phyloP scores from a whole-genome alignment of 2,888 invertebrate genomes.

The Strigamia transsilvanica region DNA sequence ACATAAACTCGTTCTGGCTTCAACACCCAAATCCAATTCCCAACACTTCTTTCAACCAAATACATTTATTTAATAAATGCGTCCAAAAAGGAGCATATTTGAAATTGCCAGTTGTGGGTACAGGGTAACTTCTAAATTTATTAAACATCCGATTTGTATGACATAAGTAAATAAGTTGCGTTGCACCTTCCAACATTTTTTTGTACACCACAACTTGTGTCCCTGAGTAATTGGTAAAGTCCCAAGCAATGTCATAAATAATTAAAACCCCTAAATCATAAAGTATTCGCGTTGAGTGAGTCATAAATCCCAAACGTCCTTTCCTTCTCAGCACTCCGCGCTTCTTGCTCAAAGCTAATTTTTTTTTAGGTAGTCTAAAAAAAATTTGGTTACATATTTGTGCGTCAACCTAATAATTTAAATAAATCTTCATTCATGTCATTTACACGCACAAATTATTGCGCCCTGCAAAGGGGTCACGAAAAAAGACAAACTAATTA shows the following conservation, averaged over 20 bases:
- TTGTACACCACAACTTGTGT: background rate
- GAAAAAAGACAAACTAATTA: background rate
- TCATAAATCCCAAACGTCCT: background rate
- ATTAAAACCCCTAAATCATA: background rate
- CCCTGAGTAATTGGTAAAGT: background rate
- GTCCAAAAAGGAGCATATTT: too few relatives aligned
- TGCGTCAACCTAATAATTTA: background rate
- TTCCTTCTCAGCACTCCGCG: background rate
- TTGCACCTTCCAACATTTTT: background rate
- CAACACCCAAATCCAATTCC: too few relatives aligned
- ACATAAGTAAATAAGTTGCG: background rate
- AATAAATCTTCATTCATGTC: background rate
- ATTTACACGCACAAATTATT: background rate
- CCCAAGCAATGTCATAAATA: conserved; percentile 12
- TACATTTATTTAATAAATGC: too few relatives aligned
- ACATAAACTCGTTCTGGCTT: too few relatives aligned
- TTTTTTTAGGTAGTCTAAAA: background rate
- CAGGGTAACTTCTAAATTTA: background rate
- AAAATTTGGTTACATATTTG: background rate
- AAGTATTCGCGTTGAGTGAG: background rate
- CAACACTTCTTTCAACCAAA: too few relatives aligned
- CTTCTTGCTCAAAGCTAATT: background rate
- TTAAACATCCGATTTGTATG: background rate
- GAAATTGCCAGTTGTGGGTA: too few relatives aligned
- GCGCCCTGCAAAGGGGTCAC: background rate